These are phyloP conservation scores for Cydia fagiglandana DNA, from an alignment of 1,140 invertebrate species.

Conservation along the genomic window DNA sequence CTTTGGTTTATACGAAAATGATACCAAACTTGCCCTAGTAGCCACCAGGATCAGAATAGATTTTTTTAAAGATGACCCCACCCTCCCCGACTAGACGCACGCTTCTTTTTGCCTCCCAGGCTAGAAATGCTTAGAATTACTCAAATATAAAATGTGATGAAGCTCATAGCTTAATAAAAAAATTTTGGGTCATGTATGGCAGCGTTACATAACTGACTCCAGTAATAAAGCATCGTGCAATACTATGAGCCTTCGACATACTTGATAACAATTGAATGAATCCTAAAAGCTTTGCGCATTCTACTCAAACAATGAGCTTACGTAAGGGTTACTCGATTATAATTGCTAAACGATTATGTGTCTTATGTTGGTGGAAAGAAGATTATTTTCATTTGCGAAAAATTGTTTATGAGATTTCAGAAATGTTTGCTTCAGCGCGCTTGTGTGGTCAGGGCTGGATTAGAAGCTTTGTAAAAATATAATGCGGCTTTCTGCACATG, in stretches of 20 bases:
- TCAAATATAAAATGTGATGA: no score
- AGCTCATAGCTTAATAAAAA: no score
- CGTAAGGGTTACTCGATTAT: conserved; percentile 48
- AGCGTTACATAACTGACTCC: no score
- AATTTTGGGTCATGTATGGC: no score
- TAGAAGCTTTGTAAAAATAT: background rate
- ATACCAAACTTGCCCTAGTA: no score
- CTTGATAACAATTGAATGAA: conserved; percentile 18
- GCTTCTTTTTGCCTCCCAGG: no score
- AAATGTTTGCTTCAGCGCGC: conserved; percentile 18
- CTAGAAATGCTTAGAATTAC: no score
- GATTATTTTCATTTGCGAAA: conserved; percentile 31
- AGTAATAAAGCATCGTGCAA: background rate
- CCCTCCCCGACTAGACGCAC: no score
- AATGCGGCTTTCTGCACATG: background rate
- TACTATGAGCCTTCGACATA: background rate
- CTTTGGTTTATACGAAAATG: no score
- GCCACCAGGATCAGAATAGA: no score
- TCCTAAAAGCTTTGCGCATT: conserved; percentile 27
- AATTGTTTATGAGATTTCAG: background rate
- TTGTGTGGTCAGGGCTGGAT: background rate
- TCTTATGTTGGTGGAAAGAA: background rate
- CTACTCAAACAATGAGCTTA: conserved; percentile 51
- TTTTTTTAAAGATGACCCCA: no score
- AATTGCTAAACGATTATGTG: background rate